Evolutionary conservation across 2,797 vertebrate species (phyloP).

Genomic region (Notolabrus celidotus): DNA sequence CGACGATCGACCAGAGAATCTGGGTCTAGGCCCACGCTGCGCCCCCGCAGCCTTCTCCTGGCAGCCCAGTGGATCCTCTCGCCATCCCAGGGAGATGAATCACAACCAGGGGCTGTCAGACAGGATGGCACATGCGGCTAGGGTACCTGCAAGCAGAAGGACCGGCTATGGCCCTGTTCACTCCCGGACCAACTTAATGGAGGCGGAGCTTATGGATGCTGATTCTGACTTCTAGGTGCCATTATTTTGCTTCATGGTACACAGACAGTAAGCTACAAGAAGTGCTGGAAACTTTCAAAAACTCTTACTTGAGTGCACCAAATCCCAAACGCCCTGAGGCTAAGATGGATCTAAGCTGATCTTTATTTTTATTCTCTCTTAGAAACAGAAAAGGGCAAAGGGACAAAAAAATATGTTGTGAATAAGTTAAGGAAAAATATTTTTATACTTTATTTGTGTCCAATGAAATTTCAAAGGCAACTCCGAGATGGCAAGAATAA

Average conservation of each 20-base stretch:
- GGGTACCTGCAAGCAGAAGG: constrained; percentile 81
- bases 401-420: constrained; percentile 59
- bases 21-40: constrained; percentile 51
- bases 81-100: constrained; percentile 58
- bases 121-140: constrained; percentile 72
- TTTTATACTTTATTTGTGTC: constrained; percentile 66
- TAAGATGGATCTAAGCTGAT: constrained; percentile 43
- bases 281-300: constrained; percentile 84
- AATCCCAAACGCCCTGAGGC: constrained; percentile 3
- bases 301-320: constrained; percentile 62
- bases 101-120: constrained; percentile 53
- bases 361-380: constrained; percentile 18
- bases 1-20: constrained; percentile 75
- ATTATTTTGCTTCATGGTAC: constrained; percentile 16
- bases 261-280: constrained; percentile 72
- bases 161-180: constrained; percentile 88
- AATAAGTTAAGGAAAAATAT: constrained; percentile 64
- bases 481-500: constrained; percentile 50
- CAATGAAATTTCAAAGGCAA: constrained; percentile 62
- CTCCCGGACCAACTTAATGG: constrained; percentile 95
- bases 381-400: constrained; percentile 38
- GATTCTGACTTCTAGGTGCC: constrained; percentile 91
- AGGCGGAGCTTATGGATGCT: constrained; percentile 92
- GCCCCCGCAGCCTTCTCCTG: constrained; percentile 59
- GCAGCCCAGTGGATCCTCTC: constrained; percentile 68